These are phyloP conservation scores for Colistium nudipinnis DNA, from an alignment of 2,113 vertebrate genomes.

Conservation along the genomic window DNA sequence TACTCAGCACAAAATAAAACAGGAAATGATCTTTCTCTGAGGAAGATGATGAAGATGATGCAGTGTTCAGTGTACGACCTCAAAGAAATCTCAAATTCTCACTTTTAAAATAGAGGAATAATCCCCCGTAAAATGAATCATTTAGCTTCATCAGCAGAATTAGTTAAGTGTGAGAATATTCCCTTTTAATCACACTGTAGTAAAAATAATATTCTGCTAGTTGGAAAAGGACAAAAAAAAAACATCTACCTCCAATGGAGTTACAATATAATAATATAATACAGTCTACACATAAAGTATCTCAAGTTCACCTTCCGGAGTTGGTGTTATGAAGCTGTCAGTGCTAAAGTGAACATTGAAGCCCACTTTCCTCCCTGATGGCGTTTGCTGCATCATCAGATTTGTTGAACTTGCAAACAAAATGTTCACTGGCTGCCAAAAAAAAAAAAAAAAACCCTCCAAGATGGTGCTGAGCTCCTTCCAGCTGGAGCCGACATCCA, in stretches of 20 bases:
- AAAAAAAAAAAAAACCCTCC: too few relatives aligned
- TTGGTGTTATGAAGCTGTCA: too few relatives aligned
- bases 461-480: neutral
- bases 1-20: too few relatives aligned
- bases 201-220: too few relatives aligned
- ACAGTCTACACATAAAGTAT: too few relatives aligned
- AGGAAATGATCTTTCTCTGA: neutral
- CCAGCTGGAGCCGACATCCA: neutral
- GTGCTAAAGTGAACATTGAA: too few relatives aligned
- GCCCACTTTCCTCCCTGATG: too few relatives aligned
- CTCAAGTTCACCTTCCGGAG: too few relatives aligned
- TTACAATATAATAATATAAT: too few relatives aligned
- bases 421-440: neutral
- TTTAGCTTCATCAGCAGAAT: neutral
- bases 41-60: neutral
- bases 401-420: neutral
- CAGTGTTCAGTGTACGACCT: neutral
- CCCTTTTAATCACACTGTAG: neutral
- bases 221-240: neutral
- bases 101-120: neutral
- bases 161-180: neutral
- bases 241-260: too few relatives aligned
- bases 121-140: neutral
- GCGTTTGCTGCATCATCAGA: neutral
- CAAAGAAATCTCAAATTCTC: neutral